Evolutionary conservation across 2,113 vertebrate genomes (phyloP).

Genomic region (Corydoras maculifer): DNA sequence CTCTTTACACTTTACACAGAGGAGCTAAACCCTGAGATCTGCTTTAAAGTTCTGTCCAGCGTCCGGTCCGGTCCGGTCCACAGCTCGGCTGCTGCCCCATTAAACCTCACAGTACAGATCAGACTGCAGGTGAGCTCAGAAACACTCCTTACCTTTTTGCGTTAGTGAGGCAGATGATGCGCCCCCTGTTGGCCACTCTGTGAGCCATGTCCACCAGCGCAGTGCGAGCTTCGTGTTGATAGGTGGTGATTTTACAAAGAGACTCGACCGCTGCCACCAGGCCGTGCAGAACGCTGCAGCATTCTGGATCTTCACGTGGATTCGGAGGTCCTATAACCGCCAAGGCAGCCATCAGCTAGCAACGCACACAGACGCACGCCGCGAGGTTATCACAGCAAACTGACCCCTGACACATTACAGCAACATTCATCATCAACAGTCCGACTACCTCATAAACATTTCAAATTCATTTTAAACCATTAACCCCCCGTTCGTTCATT

Average conservation of each 20-base stretch:
- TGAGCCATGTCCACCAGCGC: conserved; percentile 88
- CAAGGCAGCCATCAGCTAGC: conserved; percentile 86
- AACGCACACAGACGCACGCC: neutral
- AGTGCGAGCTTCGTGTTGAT: conserved; percentile 86
- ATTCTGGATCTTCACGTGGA: conserved; percentile 88
- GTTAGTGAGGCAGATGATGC: conserved; percentile 94
- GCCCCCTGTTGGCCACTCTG: conserved; percentile 85
- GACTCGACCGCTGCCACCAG: conserved; percentile 89
- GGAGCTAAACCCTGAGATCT: no score
- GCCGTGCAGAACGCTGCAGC: conserved; percentile 93
- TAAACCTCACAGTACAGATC: no score
- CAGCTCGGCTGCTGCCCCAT: no score
- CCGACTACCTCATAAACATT: no score
- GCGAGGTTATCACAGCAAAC: no score
- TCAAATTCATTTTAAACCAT: no score
- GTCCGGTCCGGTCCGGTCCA: no score
- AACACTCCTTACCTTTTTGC: conserved; percentile 79
- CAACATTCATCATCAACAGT: no score
- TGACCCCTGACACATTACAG: no score
- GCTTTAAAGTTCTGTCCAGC: no score
- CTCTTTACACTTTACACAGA: neutral
- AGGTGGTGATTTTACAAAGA: conserved; percentile 89
- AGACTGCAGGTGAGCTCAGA: no score
- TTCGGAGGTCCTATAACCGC: conserved; percentile 91
- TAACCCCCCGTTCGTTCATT: no score